Percentiles rank a stretch among this genome's conserved stretches.
Evolutionary conservation across 1,140 invertebrate species (phyloP).

Genomic region (Gryllus bimaculatus): DNA sequence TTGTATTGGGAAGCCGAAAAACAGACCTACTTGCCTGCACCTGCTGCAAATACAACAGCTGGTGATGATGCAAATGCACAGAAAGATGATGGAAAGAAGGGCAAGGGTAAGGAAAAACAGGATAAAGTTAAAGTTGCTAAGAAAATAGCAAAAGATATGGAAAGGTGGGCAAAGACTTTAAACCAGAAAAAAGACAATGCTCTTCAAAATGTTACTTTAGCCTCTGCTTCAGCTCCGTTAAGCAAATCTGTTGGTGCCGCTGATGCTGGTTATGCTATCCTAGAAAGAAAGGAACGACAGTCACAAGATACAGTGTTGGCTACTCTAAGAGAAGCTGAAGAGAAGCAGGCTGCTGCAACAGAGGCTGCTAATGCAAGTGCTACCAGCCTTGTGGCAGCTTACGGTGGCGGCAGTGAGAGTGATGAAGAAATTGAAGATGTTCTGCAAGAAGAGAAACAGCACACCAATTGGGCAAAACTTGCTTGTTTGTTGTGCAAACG

Average conservation of each 20-base stretch:
- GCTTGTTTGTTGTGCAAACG: conserved; percentile 94
- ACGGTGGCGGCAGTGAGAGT: conserved; percentile 58
- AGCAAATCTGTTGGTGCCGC: conserved; percentile 54
- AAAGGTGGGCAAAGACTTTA: conserved; percentile 91
- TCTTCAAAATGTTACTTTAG: conserved; percentile 50
- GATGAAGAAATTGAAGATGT: conserved; percentile 50
- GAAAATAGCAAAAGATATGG: conserved; percentile 95
- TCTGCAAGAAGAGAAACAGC: conserved; percentile 47
- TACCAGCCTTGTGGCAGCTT: conserved; percentile 56
- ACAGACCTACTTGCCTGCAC: conserved; percentile 68
- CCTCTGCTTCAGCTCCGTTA: conserved; percentile 34
- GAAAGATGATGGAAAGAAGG: conserved; percentile 29
- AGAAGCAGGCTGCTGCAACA: neutral
- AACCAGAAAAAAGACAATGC: conserved; percentile 93
- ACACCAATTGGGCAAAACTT: conserved; percentile 79
- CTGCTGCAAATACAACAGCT: conserved; percentile 41
- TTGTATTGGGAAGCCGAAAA: conserved; percentile 88
- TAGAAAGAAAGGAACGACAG: conserved; percentile 51
- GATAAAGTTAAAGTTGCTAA: conserved; percentile 96
- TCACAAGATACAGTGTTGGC: neutral
- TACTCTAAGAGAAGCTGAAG: neutral
- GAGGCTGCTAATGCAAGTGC: neutral
- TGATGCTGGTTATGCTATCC: conserved; percentile 82
- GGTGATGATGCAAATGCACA: conserved; percentile 15
- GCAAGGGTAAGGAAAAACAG: conserved; percentile 41